Evolutionary conservation across 2,888 invertebrate genomes (phyloP).

Genomic region (Metalampra italica): DNA sequence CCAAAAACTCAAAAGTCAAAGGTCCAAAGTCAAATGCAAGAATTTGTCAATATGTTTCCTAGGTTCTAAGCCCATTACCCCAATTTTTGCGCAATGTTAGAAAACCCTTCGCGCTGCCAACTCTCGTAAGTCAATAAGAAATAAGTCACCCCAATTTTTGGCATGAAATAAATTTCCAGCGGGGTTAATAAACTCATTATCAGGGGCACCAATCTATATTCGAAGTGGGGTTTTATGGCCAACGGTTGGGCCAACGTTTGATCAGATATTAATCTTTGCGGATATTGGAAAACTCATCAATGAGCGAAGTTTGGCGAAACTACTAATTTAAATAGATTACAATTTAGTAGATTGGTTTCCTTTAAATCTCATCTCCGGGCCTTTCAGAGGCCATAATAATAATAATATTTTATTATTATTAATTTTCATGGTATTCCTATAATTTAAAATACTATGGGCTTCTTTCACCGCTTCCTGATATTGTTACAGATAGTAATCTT

Average conservation of each 20-base stretch:
- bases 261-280: constrained; percentile 4
- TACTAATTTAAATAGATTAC: constrained; percentile 5
- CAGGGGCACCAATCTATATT: not conserved
- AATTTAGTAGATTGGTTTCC: not conserved
- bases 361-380: too few species aligned
- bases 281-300: constrained; percentile 15
- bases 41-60: too few species aligned
- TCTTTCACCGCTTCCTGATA: too few species aligned
- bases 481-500: too few species aligned
- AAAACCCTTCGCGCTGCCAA: too few species aligned
- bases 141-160: not conserved
- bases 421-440: too few species aligned
- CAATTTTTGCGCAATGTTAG: not conserved
- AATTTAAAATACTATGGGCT: too few species aligned
- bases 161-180: constrained; percentile 7
- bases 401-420: too few species aligned
- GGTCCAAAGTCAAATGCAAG: too few species aligned
- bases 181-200: constrained; percentile 6
- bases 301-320: constrained; percentile 2
- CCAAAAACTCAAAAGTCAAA: too few species aligned
- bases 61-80: too few species aligned
- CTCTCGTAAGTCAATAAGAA: not conserved
- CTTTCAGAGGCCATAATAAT: not conserved
- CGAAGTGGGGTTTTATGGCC: not conserved
- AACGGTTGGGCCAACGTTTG: not conserved